Evolutionary conservation across 2,797 vertebrate genomes (phyloP), one percentile per base, ranked within the genome.

Genomic region (Hoplostethus mediterraneus): DNA sequence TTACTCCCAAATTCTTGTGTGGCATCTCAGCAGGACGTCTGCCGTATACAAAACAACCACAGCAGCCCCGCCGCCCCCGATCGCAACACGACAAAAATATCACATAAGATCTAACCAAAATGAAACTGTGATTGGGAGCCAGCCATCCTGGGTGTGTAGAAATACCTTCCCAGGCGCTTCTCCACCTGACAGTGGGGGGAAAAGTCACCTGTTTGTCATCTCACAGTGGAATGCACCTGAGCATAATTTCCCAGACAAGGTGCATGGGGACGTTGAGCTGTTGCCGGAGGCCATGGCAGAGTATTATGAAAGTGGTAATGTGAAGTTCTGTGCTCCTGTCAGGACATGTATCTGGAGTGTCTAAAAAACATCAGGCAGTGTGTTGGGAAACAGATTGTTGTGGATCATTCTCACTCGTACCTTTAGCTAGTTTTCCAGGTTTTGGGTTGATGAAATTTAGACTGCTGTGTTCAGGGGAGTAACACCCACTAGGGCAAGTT

Each of bases 231-330:
- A 78, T 83, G 81, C 87, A 92, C 88, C 87, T 89, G 85, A 86
- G 84, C 81, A 84, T 80, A 87, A 80, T 93, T 92, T 93, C 90
- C 92, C 92, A 93, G 85, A 82, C 84, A 77, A 85, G 81, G 89
- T 88, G 89, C 83, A 87, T 71, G 21, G 76, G 79, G 76, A 90
- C 82, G 88, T 90, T 93, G 80, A 85, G 77, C 73, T 85, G 75
- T 77, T 47, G 88, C 91, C 87, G 1, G 47, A 80, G 92, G 91
- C 82, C 30, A 69, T 56, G 44, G 69, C 57, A 69, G 52, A 73
- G 63, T 44, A 62, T 90, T 90, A 89, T 79, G 88, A 90, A 90
- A 92, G 83, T 80, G 71, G 69, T 52, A 33, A 71, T 63, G 79
- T n/a, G 77, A 79, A 86, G 87, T 78, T 79, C 71, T 54, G 70